A percentile compares a stretch with the other conserved stretches of the same genome.
phyloP scores from a whole-genome alignment of 64 coral and sea anemone species.

The Pocillopora verrucosa region DNA sequence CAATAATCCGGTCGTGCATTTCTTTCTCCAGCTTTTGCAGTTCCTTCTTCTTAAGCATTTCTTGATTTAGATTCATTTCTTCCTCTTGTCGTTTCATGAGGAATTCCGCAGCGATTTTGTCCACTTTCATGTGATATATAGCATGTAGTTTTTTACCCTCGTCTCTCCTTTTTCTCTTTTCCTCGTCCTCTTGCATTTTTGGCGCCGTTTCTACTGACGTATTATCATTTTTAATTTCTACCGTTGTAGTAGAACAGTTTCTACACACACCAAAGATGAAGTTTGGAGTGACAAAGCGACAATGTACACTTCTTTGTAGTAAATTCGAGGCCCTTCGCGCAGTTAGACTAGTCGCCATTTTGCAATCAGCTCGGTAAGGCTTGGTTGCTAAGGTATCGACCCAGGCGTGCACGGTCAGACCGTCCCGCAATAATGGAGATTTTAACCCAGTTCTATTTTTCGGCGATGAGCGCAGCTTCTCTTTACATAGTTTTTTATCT shows the following conservation, averaged over 20 bases:
- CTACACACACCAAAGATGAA: background rate
- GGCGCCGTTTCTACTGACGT: background rate
- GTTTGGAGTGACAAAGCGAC: background rate
- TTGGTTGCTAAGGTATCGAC: no score
- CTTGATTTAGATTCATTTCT: constrained; percentile 41
- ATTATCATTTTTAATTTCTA: background rate
- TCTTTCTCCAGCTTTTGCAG: constrained; percentile 53
- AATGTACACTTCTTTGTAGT: background rate
- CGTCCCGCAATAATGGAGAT: no score
- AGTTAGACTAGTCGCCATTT: no score
- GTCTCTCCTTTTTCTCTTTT: constrained; percentile 38
- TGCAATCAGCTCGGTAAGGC: no score
- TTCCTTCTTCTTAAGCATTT: constrained; percentile 75
- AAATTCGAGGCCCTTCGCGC: background rate
- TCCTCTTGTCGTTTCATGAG: constrained; percentile 62
- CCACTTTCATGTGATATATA: constrained; percentile 50
- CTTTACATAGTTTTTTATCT: constrained; percentile 60
- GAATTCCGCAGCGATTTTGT: constrained; percentile 56
- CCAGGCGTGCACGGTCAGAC: no score
- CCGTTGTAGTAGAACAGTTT: constrained; percentile 5
- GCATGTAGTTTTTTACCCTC: constrained; percentile 45
- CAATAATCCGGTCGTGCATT: constrained; percentile 62
- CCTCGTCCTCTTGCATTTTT: constrained; percentile 22
- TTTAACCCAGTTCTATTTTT: background rate
- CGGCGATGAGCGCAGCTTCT: constrained; percentile 25